Evolutionary conservation across 1,140 invertebrate genomes (phyloP).

Genomic region (Neodiprion virginianus): DNA sequence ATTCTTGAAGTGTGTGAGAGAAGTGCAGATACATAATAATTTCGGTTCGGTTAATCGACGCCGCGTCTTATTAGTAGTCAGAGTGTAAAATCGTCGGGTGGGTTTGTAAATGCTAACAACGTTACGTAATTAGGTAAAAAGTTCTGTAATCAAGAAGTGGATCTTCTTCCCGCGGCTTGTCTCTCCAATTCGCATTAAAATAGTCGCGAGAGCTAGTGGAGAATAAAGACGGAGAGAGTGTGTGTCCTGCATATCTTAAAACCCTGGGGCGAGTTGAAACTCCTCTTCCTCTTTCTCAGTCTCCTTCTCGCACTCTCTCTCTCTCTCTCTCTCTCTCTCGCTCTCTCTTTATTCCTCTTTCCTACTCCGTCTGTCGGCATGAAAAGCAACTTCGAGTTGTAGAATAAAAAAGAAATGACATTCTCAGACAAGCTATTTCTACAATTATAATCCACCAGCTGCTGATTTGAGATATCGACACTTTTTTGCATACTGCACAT

Average conservation of each 20-base stretch:
- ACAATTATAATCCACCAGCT: too few species aligned
- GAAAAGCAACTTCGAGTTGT: not conserved
- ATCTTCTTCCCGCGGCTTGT: not conserved
- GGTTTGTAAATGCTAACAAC: conserved; percentile 54
- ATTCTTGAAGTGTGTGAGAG: not conserved
- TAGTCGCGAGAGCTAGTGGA: not conserved
- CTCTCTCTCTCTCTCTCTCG: conserved; percentile 1
- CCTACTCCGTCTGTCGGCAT: conserved; percentile 14
- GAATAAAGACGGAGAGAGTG: not conserved
- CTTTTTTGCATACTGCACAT: conserved; percentile 16
- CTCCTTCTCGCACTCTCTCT: not conserved
- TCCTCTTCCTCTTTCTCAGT: conserved; percentile 11
- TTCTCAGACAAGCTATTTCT: too few species aligned
- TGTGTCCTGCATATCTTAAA: conserved; percentile 7
- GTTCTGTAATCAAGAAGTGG: conserved; percentile 55
- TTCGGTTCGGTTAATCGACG: not conserved
- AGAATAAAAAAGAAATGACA: too few species aligned
- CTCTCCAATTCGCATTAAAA: conserved; percentile 5
- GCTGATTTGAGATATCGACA: too few species aligned
- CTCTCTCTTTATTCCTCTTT: conserved; percentile 8
- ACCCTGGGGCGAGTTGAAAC: not conserved
- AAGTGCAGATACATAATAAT: not conserved
- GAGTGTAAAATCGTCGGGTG: conserved; percentile 31
- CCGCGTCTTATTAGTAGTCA: conserved; percentile 47
- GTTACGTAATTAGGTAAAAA: conserved; percentile 56